Conservation (phyloP, 2,113 vertebrate species). For the Amphilophus citrinellus region DNA sequence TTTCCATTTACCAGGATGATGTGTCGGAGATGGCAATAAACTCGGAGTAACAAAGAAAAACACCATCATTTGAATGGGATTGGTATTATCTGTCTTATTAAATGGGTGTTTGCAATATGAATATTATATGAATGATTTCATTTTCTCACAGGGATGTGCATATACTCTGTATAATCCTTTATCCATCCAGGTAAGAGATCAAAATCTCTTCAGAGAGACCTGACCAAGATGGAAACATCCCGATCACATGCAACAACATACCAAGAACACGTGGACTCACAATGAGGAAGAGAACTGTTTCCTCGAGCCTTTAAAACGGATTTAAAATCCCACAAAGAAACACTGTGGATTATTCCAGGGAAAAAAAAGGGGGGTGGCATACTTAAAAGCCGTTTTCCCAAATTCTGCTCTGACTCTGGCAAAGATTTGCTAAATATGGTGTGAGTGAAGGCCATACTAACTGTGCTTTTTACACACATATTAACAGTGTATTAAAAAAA, state of each 20-base stretch:
- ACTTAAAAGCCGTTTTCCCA: background rate
- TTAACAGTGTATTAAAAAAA: background rate
- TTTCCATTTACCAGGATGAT: constrained; percentile 63
- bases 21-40: constrained; percentile 60
- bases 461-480: background rate
- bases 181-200: background rate
- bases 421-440: background rate
- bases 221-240: background rate
- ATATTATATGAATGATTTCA: constrained; percentile 60
- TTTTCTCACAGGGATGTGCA: constrained; percentile 3
- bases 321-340: background rate
- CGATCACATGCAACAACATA: background rate
- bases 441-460: accelerated
- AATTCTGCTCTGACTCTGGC: background rate
- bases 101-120: constrained; percentile 56
- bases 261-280: background rate
- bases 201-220: background rate
- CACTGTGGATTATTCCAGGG: background rate
- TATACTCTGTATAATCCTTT: background rate
- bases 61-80: constrained; percentile 63
- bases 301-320: background rate
- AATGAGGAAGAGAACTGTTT: background rate
- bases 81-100: constrained; percentile 72
- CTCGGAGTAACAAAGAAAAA: constrained; percentile 62
- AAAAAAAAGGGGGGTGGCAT: background rate